These are phyloP conservation scores for Notospermus geniculatus DNA, from an alignment of 1,140 invertebrate genomes.

Conservation along the genomic window DNA sequence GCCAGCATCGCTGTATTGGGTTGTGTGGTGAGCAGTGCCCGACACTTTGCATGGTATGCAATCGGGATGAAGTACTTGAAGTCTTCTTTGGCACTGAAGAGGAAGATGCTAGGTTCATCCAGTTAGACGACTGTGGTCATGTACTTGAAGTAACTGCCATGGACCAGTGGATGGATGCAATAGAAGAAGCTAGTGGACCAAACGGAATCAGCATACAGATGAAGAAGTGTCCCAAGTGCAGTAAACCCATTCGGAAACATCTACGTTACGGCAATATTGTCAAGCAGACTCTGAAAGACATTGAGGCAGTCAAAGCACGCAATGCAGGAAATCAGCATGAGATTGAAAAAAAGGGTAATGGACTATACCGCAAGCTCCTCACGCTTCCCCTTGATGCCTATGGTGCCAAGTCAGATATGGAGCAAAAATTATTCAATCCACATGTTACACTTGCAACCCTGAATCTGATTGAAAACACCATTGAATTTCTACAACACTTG, in stretches of 20 bases:
- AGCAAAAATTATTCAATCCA: neutral
- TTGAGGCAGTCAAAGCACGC: constrained; percentile 61
- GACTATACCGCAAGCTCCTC: neutral
- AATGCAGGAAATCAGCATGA: constrained; percentile 29
- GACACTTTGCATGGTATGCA: constrained; percentile 50
- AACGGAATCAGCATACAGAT: constrained; percentile 55
- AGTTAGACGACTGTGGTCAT: constrained; percentile 67
- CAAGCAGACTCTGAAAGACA: constrained; percentile 59
- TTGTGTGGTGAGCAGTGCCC: constrained; percentile 69
- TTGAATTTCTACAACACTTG: neutral
- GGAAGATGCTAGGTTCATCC: constrained; percentile 57
- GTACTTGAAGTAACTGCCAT: constrained; percentile 62
- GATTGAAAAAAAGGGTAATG: neutral
- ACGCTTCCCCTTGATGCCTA: neutral
- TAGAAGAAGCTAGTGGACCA: constrained; percentile 25
- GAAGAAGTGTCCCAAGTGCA: constrained; percentile 66
- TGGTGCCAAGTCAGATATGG: neutral
- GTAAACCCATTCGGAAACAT: constrained; percentile 63
- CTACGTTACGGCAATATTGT: constrained; percentile 63
- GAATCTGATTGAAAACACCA: neutral
- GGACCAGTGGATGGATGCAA: constrained; percentile 58
- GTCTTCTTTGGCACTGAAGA: constrained; percentile 60
- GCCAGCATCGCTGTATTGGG: constrained; percentile 67
- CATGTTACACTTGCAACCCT: neutral
- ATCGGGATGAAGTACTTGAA: constrained; percentile 58